phyloP scores from a whole-genome alignment of 37 sponge, comb jelly and placozoan genomes.

The Cliona cf. orientalis region DNA sequence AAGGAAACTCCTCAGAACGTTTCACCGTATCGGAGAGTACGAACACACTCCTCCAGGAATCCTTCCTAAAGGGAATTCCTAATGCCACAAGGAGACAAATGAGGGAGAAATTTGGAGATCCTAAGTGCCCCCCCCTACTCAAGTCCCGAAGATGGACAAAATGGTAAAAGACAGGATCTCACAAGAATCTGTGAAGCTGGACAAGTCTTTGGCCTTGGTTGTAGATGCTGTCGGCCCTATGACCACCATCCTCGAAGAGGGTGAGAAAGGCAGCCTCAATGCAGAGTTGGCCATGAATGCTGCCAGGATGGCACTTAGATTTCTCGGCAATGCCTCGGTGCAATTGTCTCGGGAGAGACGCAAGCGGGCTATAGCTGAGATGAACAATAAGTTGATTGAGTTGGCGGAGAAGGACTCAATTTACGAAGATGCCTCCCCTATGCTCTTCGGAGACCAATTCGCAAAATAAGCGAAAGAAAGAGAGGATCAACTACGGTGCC shows the following conservation, averaged over 20 bases:
- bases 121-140: background rate
- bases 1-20: too few relatives aligned
- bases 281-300: background rate
- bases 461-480: conserved; percentile 4
- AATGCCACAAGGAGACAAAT: background rate
- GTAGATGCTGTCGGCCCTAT: conserved; percentile 39
- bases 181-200: conserved; percentile 13
- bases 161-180: background rate
- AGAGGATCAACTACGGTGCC: conserved; percentile 6
- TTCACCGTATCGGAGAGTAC: too few relatives aligned
- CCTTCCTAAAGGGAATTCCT: too few relatives aligned
- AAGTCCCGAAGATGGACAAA: background rate
- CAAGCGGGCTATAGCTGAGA: background rate
- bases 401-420: conserved; percentile 3
- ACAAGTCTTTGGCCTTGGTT: conserved; percentile 9
- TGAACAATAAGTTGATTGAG: background rate
- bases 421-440: background rate
- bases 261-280: conserved; percentile 4
- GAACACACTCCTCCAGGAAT: too few relatives aligned
- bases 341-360: background rate
- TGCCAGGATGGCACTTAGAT: background rate
- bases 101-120: too few relatives aligned
- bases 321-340: conserved; percentile 21
- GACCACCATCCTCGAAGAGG: conserved; percentile 36
- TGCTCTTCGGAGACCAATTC: conserved; percentile 40